These are phyloP conservation scores for Diarsia mendica DNA, from an alignment of 2,888 invertebrate species.

Conservation along the genomic window DNA sequence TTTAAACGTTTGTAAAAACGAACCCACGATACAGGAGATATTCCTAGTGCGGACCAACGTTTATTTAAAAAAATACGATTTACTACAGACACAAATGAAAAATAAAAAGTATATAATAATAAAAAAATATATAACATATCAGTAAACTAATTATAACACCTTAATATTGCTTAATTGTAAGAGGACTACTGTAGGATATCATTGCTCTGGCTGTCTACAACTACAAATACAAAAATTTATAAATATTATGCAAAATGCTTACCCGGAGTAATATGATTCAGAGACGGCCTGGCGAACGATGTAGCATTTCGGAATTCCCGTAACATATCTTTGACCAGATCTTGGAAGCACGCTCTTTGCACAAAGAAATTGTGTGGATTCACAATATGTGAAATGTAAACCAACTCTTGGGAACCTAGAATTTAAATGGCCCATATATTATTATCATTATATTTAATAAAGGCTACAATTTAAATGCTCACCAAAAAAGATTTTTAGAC, in stretches of 20 bases:
- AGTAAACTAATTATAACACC: neutral
- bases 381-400: conserved; percentile 90
- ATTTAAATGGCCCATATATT: conserved; percentile 16
- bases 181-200: neutral
- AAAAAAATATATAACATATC: too few relatives aligned
- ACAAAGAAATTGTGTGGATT: conserved; percentile 92
- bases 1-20: too few relatives aligned
- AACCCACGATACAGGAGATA: too few relatives aligned
- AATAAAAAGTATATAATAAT: too few relatives aligned
- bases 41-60: too few relatives aligned
- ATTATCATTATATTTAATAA: neutral
- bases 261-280: conserved; percentile 80
- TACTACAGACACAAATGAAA: too few relatives aligned
- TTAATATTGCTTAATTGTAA: neutral
- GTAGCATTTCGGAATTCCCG: conserved; percentile 81
- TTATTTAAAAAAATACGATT: too few relatives aligned
- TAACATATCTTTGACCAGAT: conserved; percentile 80
- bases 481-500: too few relatives aligned
- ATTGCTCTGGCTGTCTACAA: conserved; percentile 4
- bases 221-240: neutral
- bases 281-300: conserved; percentile 77
- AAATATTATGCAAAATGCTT: conserved; percentile 41
- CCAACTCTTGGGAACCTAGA: conserved; percentile 86
- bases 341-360: conserved; percentile 83
- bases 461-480: too few relatives aligned